Evolutionary conservation across 2,888 invertebrate species (phyloP).

Genomic region (Pterobdella sp.): DNA sequence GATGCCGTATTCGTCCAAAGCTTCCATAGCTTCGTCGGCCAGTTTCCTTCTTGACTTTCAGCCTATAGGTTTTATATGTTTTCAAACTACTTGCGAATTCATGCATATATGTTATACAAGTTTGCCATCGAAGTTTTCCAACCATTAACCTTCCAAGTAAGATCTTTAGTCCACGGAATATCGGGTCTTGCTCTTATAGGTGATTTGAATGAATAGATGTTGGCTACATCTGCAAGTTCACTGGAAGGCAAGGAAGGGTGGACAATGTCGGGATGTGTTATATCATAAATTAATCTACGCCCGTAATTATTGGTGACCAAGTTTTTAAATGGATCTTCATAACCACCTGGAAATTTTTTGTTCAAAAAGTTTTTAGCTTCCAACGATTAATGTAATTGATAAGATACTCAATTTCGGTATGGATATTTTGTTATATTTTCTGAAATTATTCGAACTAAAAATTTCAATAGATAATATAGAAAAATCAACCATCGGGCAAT

Average conservation of each 20-base stretch:
- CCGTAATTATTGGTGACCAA: conserved; percentile 33
- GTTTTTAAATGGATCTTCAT: conserved; percentile 38
- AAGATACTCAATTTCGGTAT: too few relatives aligned
- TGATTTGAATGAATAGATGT: conserved; percentile 38
- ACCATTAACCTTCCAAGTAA: conserved; percentile 36
- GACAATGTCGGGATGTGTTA: conserved; percentile 39
- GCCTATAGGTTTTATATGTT: conserved; percentile 19
- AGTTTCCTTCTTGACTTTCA: conserved; percentile 37
- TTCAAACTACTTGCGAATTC: background rate
- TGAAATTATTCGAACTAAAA: background rate
- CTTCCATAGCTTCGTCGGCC: conserved; percentile 40
- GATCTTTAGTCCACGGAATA: conserved; percentile 36
- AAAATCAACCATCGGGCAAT: background rate
- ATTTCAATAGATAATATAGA: background rate
- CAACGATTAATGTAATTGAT: background rate
- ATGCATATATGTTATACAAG: background rate
- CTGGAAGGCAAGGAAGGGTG: conserved; percentile 38
- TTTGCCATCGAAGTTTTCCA: background rate
- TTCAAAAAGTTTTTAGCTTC: background rate
- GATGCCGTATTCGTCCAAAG: conserved; percentile 35
- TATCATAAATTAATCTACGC: conserved; percentile 38
- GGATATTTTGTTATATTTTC: background rate
- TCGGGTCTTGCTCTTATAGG: conserved; percentile 35
- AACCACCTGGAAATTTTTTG: conserved; percentile 31
- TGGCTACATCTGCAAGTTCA: conserved; percentile 37